phyloP scores from a whole-genome alignment of 2,797 vertebrate species.

The Sylvia borin region DNA sequence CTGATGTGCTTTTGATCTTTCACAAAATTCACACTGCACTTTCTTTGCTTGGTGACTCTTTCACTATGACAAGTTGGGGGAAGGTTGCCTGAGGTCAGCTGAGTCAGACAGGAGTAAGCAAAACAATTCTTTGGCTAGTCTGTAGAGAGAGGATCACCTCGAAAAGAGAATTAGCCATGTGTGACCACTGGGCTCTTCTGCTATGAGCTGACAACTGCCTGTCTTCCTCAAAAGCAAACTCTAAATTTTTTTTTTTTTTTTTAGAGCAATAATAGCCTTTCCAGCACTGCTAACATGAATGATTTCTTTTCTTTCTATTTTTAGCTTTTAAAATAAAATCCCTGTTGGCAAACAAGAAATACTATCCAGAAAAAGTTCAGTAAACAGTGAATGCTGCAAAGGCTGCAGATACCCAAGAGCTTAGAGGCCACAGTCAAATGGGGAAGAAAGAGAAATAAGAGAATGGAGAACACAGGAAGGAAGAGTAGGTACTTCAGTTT shows the following conservation, averaged over 20 bases:
- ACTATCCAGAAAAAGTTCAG: background rate
- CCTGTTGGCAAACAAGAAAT: background rate
- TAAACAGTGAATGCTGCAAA: background rate
- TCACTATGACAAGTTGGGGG: background rate
- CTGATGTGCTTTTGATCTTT: background rate
- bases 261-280: background rate
- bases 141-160: background rate
- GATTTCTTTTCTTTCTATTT: background rate
- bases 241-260: background rate
- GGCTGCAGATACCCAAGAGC: background rate
- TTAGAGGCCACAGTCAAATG: background rate
- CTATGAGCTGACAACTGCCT: background rate
- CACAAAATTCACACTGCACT: background rate
- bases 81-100: background rate
- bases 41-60: background rate
- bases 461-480: background rate
- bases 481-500: background rate
- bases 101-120: background rate
- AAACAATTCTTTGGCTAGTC: background rate
- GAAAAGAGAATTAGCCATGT: background rate
- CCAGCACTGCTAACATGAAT: background rate
- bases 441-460: background rate
- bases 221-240: background rate
- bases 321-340: background rate
- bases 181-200: background rate